Evolutionary conservation across 2,888 invertebrate genomes (phyloP), one percentile per base, ranked within the genome.

Genomic region (Zonitis immaculata): DNA sequence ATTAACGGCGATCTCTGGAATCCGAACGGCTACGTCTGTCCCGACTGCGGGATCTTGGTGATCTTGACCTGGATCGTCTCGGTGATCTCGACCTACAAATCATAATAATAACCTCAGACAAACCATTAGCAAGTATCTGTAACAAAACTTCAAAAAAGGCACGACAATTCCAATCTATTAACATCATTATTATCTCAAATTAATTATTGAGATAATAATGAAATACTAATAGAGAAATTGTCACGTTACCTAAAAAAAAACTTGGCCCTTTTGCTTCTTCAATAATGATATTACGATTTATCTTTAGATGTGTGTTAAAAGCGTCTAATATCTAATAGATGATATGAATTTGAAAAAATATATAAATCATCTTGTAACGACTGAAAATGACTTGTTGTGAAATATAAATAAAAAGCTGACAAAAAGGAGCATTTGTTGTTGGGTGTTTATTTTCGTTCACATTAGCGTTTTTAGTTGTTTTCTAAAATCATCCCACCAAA

Each of bases 1-100:
- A 47, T 62, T 76, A 82, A 66, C 81, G 80, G 50, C 81, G 79
- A 69, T 81, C 81, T 62, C 82, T 76, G 20, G 81, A 82, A 65
- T 81, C 80, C 47, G 81, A 80, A 61, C 82, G 78, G 71, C 80
- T 81, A 59, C 80, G 75, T 62, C 81, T 76, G 67, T 81, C 81
- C 56, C 80, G 74, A 61, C 81, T 81, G 62, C 80, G 77, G 61
- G 80, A 81, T 58, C 81, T 54, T 9, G 54, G 79, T 58, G 79
- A 75, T 57, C 78, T 73, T 12, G 75, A 72, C 26, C 76, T 68
- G 20, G 75, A 75, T 16, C 76, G 70, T 55, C 76, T 68, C 42
- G 76, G 76, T 18, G 76, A 76, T 51, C 76, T 71, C 27, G 76
- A 76, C 69, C 76, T 76, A 74, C 49, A 71, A 73, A 60, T 35